Evolutionary conservation across 2,797 vertebrate species (phyloP), one percentile per base, ranked within the genome.

Genomic region (Avahi laniger): DNA sequence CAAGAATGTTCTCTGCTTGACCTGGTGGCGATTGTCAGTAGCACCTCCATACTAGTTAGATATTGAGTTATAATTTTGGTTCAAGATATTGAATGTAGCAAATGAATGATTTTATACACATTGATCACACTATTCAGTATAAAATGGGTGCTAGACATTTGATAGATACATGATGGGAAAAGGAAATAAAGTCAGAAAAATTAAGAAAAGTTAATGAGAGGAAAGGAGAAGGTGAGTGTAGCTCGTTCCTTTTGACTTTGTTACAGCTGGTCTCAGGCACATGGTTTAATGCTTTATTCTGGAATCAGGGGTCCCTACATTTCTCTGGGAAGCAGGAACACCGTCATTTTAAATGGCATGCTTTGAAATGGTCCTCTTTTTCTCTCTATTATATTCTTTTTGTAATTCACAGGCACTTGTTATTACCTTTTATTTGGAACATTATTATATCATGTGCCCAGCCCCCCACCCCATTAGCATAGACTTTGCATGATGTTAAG

Each of bases 181-280:
- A 87, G 38, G 72, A 84, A 96, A 90, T 63, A 61, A 46, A 85
- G 70, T 20, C 28, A 73, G 80, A 65, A 79, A 82, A 93, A 63
- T 12, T 1, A 65, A 91, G 50, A n/a, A 54, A 59, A 52, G 54
- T 43, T 67, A 43, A 38, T 52, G 28, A 80, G 72, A 63, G 20
- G 30, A 54, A 90, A 76, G 48, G 50, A 89, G 70, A 92, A 43
- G 95, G 11, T 57, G 89, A 89, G 8, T 28, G 28, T 59, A 43
- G 41, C 11, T 46, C 8, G 24, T 78, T 13, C 15, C 67, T 87
- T 86, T 61, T 84, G 48, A 38, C 41, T 26, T 78, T 76, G 0
- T 80, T 54, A 84, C 30, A 78, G 48, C 4, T 73, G 78, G 22
- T 28, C 24, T 76, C 4, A 18, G 43, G 69, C 43, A 28, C 7